A percentile compares a stretch with the other conserved stretches of the same genome.
phyloP scores from a whole-genome alignment of 2,888 invertebrate species.

The Rotaria socialis region DNA sequence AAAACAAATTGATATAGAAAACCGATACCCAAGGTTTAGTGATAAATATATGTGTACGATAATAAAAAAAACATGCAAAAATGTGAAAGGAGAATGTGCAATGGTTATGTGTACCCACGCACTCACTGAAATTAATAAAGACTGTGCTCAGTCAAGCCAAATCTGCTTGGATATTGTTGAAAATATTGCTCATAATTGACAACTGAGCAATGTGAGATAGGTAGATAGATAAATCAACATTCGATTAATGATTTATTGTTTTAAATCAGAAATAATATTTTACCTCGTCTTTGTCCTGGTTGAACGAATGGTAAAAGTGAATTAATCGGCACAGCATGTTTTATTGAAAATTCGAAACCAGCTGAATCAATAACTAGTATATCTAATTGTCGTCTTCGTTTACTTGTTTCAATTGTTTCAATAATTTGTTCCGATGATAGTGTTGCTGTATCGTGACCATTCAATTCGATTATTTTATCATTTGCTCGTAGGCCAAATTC shows the following conservation, averaged over 20 bases:
- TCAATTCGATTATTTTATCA: slow-evolving; percentile 11
- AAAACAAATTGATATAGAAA: too few relatives aligned
- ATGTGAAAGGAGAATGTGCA: background rate
- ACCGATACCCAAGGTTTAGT: too few relatives aligned
- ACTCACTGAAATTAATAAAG: slow-evolving; percentile 29
- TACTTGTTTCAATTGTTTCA: slow-evolving; percentile 13
- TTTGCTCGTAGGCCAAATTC: slow-evolving; percentile 1
- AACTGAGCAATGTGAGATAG: background rate
- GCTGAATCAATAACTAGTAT: slow-evolving; percentile 24
- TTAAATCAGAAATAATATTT: background rate
- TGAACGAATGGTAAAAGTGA: slow-evolving; percentile 32
- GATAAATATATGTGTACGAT: background rate
- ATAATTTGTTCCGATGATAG: slow-evolving; percentile 25
- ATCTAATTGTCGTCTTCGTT: slow-evolving; percentile 9
- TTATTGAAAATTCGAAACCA: slow-evolving; percentile 15
- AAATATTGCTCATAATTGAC: background rate
- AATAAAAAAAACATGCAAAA: background rate
- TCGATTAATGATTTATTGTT: background rate
- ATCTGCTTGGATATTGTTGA: background rate
- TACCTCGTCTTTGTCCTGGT: slow-evolving; percentile 9
- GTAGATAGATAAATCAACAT: background rate
- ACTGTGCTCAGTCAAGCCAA: slow-evolving; percentile 35
- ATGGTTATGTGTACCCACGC: background rate
- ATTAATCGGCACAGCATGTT: background rate
- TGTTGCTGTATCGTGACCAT: slow-evolving; percentile 17